A percentile compares a stretch with the other conserved stretches of the same genome.
phyloP scores from a whole-genome alignment of 2,113 vertebrate genomes.

The Ophiodon elongatus region DNA sequence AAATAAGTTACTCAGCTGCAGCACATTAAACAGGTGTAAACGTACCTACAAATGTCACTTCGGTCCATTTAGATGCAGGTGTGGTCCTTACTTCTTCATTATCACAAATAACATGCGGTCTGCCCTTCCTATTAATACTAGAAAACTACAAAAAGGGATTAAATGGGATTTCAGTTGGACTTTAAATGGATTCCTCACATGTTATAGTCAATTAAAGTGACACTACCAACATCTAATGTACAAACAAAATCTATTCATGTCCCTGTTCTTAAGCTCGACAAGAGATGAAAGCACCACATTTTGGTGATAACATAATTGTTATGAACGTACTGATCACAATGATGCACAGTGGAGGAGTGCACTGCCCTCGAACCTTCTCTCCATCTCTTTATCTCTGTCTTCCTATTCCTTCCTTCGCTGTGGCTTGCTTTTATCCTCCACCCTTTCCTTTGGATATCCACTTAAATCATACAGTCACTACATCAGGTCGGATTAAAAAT shows the following conservation, averaged over 20 bases:
- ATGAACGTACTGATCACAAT: neutral
- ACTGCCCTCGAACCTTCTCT: neutral
- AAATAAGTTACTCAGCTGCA: neutral
- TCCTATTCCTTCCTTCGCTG: neutral
- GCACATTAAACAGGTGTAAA: neutral
- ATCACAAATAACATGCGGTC: no score
- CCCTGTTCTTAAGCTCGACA: neutral
- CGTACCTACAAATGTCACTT: neutral
- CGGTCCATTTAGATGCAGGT: neutral
- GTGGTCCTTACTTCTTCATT: neutral
- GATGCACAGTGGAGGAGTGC: neutral
- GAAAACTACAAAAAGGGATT: neutral
- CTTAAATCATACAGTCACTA: slow-evolving; percentile 19
- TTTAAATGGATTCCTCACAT: neutral
- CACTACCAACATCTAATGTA: neutral
- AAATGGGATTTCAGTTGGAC: neutral
- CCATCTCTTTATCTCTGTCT: neutral
- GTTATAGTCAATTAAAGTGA: neutral
- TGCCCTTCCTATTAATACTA: neutral
- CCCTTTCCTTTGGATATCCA: neutral
- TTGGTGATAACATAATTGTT: neutral
- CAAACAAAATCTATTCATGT: neutral
- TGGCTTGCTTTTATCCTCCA: neutral
- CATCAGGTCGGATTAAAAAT: slow-evolving; percentile 38
- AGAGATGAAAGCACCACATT: neutral